Evolutionary conservation across 2,113 vertebrate genomes (phyloP), one percentile per base, ranked within the genome.

Genomic region (Hippocampus guttulatus): DNA sequence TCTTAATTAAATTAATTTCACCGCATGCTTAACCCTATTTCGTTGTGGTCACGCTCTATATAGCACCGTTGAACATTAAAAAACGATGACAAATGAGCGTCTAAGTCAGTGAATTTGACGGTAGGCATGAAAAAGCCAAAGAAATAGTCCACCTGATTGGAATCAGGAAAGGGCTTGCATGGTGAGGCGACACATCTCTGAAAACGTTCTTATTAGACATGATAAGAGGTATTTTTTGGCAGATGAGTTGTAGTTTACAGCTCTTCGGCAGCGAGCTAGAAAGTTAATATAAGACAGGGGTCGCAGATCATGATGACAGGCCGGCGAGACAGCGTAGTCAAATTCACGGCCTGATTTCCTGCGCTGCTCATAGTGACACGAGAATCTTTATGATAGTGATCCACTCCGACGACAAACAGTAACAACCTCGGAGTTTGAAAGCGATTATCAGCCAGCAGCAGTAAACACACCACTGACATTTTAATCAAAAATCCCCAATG

Each of bases 211-310:
- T 58, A n/a, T 82, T 77, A 60, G 62, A 41, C 62, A 47, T 76
- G 77, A 85, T 86, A 85, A 84, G 73, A 49, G 30, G n/a, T 40
- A 25, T 62, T 76, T 68, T 79, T 85, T 81, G 81, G 79, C 81
- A 85, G 83, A 81, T 85, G 69, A 75, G 81, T 77, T 81, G 58
- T 77, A 64, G 58, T 52, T 80, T 80, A 78, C 70, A 61, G 76
- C 74, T 69, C 67, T 40, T 73, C 74, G 76, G 81, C 75, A 69
- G 62, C 18, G 67, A 84, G 73, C 64, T 74, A 73, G 61, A 79
- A 82, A 81, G 62, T 81, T 77, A 67, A 87, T 86, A 81, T 80
- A 77, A 83, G 70, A 73, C 70, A 67, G 72, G 78, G 68, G 68
- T 74, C 69, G 67, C 77, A 77, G 66, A 75, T 67, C 69, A 75